Percentiles rank a stretch among this genome's conserved stretches.
phyloP scores from a whole-genome alignment of 1,140 invertebrate species.

The Drusus annulatus region DNA sequence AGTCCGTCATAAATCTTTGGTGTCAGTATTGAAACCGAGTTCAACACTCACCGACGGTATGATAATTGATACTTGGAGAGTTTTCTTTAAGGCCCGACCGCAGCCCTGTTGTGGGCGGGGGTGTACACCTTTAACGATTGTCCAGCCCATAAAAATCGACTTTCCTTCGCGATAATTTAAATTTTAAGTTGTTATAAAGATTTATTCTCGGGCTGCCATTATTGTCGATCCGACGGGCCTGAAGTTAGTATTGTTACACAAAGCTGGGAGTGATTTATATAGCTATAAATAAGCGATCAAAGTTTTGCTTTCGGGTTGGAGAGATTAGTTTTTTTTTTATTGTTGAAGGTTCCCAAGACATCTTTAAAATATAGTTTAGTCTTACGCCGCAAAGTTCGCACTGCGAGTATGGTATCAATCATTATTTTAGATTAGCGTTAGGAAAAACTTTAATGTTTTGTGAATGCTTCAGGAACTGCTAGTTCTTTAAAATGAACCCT shows the following conservation, averaged over 20 bases:
- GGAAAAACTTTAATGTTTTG: no score
- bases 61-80: constrained; percentile 11
- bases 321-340: no score
- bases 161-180: constrained; percentile 12
- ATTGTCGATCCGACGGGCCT: neutral
- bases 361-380: no score
- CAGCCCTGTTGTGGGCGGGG: neutral
- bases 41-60: neutral
- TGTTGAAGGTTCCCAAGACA: no score
- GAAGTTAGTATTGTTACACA: neutral
- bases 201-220: neutral
- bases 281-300: constrained; percentile 8
- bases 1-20: neutral
- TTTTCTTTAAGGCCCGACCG: neutral
- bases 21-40: neutral
- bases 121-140: constrained; percentile 5
- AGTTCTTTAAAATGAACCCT: no score
- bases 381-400: no score
- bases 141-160: constrained; percentile 6
- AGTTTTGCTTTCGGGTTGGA: neutral
- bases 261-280: neutral
- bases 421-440: no score
- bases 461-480: no score
- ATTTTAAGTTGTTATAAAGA: neutral
- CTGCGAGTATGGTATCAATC: no score